Evolutionary conservation across 1,140 invertebrate genomes (phyloP).

Genomic region (Heliconius hewitsoni): DNA sequence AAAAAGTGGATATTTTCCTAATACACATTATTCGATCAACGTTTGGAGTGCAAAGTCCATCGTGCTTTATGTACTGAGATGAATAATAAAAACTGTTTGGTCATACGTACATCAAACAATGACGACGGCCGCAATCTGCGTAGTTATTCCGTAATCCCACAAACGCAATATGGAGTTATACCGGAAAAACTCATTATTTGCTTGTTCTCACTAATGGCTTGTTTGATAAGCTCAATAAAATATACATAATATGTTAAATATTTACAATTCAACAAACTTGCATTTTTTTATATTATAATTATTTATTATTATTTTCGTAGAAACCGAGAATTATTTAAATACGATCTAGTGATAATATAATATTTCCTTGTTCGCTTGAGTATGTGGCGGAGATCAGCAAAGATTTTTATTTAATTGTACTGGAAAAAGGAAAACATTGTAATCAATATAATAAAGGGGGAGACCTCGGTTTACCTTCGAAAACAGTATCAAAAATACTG

Average conservation of each 20-base stretch:
- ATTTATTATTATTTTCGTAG: neutral
- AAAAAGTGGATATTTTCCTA: neutral
- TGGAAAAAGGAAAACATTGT: too few species aligned
- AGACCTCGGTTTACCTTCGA: too few species aligned
- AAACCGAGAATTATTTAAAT: neutral
- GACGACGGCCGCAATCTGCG: constrained; percentile 7
- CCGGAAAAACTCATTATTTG: neutral
- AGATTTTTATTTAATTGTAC: too few species aligned
- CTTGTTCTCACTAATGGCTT: neutral
- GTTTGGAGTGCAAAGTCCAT: neutral
- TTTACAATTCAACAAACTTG: neutral
- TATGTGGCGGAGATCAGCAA: too few species aligned
- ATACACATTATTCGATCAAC: neutral
- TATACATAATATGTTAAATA: neutral
- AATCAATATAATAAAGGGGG: too few species aligned
- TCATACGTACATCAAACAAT: constrained; percentile 14
- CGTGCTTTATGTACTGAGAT: constrained; percentile 4
- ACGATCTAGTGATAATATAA: too few species aligned
- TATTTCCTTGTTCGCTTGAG: too few species aligned
- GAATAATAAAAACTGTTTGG: constrained; percentile 19
- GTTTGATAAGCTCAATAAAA: neutral
- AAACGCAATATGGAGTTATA: neutral
- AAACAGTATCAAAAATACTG: too few species aligned
- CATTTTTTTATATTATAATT: neutral
- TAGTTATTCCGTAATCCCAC: neutral